These are phyloP conservation scores for Alcis repandata DNA, from an alignment of 2,888 invertebrate species.

Conservation along the genomic window DNA sequence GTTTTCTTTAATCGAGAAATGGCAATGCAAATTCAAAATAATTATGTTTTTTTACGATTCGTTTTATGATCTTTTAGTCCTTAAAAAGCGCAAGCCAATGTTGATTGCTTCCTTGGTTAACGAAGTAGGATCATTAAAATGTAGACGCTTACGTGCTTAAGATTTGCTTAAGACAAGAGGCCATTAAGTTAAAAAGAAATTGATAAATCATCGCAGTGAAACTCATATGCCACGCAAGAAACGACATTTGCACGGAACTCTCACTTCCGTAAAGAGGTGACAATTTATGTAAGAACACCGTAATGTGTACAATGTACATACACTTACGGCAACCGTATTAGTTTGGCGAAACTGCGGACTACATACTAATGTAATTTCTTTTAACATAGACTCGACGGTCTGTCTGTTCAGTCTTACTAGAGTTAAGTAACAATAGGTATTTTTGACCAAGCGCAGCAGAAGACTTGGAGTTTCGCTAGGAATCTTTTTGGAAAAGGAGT, in stretches of 20 bases:
- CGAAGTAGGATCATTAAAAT: neutral
- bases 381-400: neutral
- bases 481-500: too few relatives aligned
- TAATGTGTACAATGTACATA: conserved; percentile 28
- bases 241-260: conserved; percentile 27
- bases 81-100: too few relatives aligned
- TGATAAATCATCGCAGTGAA: conserved; percentile 23
- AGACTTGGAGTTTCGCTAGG: too few relatives aligned
- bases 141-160: neutral
- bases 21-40: too few relatives aligned
- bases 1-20: too few relatives aligned
- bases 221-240: conserved; percentile 20
- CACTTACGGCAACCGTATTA: conserved; percentile 1
- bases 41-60: too few relatives aligned
- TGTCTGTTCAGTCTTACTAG: too few relatives aligned
- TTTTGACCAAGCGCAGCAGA: too few relatives aligned
- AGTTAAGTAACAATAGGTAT: neutral
- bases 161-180: neutral
- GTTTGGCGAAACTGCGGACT: conserved; percentile 2
- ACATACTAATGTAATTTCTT: conserved; percentile 12
- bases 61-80: too few relatives aligned
- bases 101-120: too few relatives aligned
- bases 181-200: conserved; percentile 1
- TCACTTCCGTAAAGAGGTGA: conserved; percentile 42
- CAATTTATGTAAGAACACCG: conserved; percentile 34